Percentiles rank a stretch among this genome's conserved stretches.
Evolutionary conservation across 2,113 vertebrate species (phyloP).

Genomic region (Oreochromis niloticus): DNA sequence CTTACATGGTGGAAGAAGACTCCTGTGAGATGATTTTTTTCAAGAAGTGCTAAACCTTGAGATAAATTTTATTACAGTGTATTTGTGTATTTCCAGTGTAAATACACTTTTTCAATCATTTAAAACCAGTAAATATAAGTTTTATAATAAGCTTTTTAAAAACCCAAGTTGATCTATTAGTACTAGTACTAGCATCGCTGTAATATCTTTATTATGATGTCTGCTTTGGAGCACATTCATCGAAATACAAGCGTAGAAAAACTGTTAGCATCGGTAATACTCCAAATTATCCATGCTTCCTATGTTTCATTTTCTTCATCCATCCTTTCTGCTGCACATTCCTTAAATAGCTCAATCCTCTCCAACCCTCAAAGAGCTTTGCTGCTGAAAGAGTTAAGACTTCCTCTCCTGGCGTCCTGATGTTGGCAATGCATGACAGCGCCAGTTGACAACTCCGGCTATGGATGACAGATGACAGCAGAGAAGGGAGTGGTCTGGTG

Average conservation of each 20-base stretch:
- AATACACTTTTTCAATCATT: background rate
- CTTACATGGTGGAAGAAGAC: background rate
- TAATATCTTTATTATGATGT: background rate
- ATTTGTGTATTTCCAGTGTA: background rate
- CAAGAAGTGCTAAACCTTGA: background rate
- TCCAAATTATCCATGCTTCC: constrained; percentile 30
- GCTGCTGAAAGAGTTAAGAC: constrained; percentile 60
- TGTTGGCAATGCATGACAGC: constrained; percentile 73
- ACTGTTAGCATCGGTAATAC: background rate
- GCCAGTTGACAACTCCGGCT: constrained; percentile 70
- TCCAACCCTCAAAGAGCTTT: constrained; percentile 30
- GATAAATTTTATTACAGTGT: background rate
- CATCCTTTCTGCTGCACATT: constrained; percentile 33
- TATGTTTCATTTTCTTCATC: constrained; percentile 28
- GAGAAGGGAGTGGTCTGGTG: constrained; percentile 47
- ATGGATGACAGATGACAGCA: constrained; percentile 77
- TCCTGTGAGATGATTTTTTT: background rate
- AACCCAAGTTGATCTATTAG: background rate
- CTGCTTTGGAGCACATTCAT: background rate
- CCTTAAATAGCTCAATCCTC: constrained; percentile 59
- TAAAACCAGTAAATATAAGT: background rate
- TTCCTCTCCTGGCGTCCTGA: constrained; percentile 57
- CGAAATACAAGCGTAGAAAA: background rate
- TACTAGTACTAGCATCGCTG: background rate
- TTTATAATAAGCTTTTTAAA: background rate